These are phyloP conservation scores for Sciurus vulgaris DNA, from an alignment of 2,797 vertebrate species.

Conservation along the genomic window DNA sequence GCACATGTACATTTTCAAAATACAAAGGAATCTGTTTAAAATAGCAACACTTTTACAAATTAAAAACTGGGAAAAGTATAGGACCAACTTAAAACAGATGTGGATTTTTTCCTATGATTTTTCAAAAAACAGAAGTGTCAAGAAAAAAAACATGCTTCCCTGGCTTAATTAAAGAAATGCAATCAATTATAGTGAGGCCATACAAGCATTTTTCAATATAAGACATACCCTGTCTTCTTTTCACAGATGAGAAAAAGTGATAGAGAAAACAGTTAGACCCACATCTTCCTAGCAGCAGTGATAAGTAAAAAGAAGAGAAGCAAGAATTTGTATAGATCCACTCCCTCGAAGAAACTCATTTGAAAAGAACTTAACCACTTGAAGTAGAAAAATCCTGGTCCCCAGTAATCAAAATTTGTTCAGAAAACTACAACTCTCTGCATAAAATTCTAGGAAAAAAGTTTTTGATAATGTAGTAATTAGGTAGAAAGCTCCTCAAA, in stretches of 20 bases:
- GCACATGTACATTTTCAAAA: neutral
- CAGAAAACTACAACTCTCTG: neutral
- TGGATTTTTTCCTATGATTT: constrained; percentile 16
- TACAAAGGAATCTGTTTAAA: neutral
- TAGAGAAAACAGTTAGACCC: neutral
- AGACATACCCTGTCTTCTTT: neutral
- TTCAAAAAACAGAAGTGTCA: constrained; percentile 26
- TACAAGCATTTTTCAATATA: neutral
- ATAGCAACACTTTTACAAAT: constrained; percentile 45
- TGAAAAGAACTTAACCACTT: neutral
- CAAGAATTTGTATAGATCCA: neutral
- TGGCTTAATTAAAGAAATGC: constrained; percentile 59
- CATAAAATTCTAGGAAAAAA: neutral
- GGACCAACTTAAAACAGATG: constrained; percentile 48
- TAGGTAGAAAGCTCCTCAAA: constrained; percentile 27
- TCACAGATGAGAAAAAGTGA: neutral
- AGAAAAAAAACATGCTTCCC: constrained; percentile 27
- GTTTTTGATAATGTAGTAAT: neutral
- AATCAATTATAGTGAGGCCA: neutral
- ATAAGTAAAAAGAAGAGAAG: neutral
- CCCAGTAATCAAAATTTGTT: neutral
- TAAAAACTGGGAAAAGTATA: neutral
- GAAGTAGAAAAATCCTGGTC: neutral
- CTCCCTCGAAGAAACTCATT: constrained; percentile 1
- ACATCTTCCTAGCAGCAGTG: constrained; percentile 13